Percentiles rank a stretch among this genome's conserved stretches.
phyloP scores from a whole-genome alignment of 2,797 vertebrate species.

The Moxostoma hubbsi region DNA sequence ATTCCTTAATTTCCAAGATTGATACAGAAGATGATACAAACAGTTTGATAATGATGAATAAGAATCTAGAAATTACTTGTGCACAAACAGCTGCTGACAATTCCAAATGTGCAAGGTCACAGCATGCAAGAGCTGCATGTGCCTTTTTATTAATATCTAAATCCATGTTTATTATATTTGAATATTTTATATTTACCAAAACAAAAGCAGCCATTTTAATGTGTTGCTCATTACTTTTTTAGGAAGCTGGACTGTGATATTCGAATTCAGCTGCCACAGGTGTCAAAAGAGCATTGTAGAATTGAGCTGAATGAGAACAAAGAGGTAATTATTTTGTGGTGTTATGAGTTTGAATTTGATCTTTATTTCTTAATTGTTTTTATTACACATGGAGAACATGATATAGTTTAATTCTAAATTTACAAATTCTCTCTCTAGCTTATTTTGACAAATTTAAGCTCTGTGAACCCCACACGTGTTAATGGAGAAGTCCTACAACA shows the following conservation, averaged over 20 bases:
- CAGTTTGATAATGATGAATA: too few relatives aligned
- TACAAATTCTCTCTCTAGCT: constrained; percentile 70
- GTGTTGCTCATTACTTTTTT: background rate
- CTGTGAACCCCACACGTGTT: constrained; percentile 83
- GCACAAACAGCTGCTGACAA: too few relatives aligned
- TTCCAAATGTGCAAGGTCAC: background rate
- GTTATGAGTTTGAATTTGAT: background rate
- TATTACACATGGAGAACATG: fast-evolving
- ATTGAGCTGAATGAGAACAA: constrained; percentile 90
- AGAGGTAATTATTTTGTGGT: constrained; percentile 76
- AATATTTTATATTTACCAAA: background rate
- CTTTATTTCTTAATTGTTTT: background rate
- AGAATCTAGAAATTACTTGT: too few relatives aligned
- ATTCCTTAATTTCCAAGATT: too few relatives aligned
- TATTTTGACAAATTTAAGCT: constrained; percentile 87
- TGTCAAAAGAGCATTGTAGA: constrained; percentile 94
- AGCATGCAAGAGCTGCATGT: background rate
- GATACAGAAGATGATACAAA: too few relatives aligned
- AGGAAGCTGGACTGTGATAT: constrained; percentile 92
- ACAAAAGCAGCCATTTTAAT: background rate
- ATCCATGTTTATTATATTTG: background rate
- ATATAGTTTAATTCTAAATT: background rate
- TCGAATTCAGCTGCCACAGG: constrained; percentile 92
- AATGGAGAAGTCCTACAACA: constrained; percentile 83
- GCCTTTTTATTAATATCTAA: background rate